phyloP scores from a whole-genome alignment of 2,797 vertebrate species.

The Scarus forsteni region DNA sequence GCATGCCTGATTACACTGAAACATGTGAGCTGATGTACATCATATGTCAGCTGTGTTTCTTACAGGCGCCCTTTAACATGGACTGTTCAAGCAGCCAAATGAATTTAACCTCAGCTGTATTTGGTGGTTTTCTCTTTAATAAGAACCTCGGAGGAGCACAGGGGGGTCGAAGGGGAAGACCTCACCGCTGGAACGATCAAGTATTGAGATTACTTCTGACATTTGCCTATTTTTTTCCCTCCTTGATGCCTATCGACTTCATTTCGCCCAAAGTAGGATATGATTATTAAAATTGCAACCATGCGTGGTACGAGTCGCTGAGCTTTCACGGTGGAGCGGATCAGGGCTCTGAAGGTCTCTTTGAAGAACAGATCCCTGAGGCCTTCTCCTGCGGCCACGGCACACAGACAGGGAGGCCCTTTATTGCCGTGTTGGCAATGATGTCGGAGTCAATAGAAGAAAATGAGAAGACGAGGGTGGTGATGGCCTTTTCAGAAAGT shows the following conservation, averaged over 20 bases:
- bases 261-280: slow-evolving; percentile 77
- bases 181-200: slow-evolving; percentile 59
- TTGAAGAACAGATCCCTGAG: slow-evolving; percentile 71
- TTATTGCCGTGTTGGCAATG: slow-evolving; percentile 58
- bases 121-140: slow-evolving; percentile 55
- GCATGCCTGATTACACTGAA: slow-evolving; percentile 57
- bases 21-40: slow-evolving; percentile 48
- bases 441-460: slow-evolving; percentile 54
- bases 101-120: slow-evolving; percentile 44
- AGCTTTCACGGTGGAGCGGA: slow-evolving; percentile 68
- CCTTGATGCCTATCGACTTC: slow-evolving; percentile 76
- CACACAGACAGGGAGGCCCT: slow-evolving; percentile 59
- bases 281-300: slow-evolving; percentile 85
- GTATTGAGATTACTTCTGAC: slow-evolving; percentile 75
- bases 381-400: slow-evolving; percentile 52
- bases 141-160: slow-evolving; percentile 22
- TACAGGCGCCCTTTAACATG: slow-evolving; percentile 26
- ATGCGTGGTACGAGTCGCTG: slow-evolving; percentile 75
- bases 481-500: slow-evolving; percentile 35
- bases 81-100: slow-evolving; percentile 50
- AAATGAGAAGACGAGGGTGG: slow-evolving; percentile 39
- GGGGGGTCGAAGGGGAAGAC: slow-evolving; percentile 48
- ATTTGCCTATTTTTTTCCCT: slow-evolving; percentile 64
- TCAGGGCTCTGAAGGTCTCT: slow-evolving; percentile 66
- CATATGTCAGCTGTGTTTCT: slow-evolving; percentile 41